Percentiles rank a stretch among this genome's conserved stretches.
Conservation (phyloP, 1,140 invertebrate species). For the Drosophila ercepeae region DNA sequence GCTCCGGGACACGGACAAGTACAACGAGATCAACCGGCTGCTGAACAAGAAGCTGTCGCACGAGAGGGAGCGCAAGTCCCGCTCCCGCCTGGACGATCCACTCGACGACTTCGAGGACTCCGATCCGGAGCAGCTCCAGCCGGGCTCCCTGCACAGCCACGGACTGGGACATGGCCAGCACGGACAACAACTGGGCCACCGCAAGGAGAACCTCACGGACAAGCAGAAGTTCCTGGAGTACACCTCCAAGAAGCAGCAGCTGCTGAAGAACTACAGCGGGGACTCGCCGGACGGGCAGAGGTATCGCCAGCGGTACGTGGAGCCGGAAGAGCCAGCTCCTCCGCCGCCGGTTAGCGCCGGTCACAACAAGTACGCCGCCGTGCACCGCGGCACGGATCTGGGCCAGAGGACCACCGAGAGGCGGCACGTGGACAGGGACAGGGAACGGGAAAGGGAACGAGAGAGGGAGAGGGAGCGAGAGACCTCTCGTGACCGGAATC, state of each 20-base stretch:
- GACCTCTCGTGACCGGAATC: conserved; percentile 73
- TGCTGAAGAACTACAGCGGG: conserved; percentile 52
- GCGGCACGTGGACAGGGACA: conserved; percentile 4
- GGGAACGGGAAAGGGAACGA: conserved; percentile 28
- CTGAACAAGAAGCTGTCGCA: conserved; percentile 72
- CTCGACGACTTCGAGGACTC: conserved; percentile 71
- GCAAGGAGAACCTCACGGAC: conserved; percentile 79
- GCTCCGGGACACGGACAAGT: conserved; percentile 68
- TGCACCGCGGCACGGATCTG: conserved; percentile 52
- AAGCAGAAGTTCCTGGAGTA: conserved; percentile 82
- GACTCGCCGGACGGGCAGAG: conserved; percentile 52
- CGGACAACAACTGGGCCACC: conserved; percentile 29
- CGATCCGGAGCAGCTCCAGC: conserved; percentile 41
- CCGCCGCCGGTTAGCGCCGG: conserved; percentile 9
- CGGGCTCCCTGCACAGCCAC: conserved; percentile 10
- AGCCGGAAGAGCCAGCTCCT: conserved; percentile 62
- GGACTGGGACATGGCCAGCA: conserved; percentile 8
- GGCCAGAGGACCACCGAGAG: conserved; percentile 38
- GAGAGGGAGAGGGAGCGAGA: conserved; percentile 41
- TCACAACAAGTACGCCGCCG: conserved; percentile 71
- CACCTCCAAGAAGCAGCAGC: conserved; percentile 64
- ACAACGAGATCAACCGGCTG: conserved; percentile 76
- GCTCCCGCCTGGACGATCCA: conserved; percentile 51
- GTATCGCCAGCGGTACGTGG: conserved; percentile 76
- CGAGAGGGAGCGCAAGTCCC: conserved; percentile 43